A percentile compares a stretch with the other conserved stretches of the same genome.
phyloP scores from a whole-genome alignment of 2,113 vertebrate genomes.

The Chloropsis cyanopogon region DNA sequence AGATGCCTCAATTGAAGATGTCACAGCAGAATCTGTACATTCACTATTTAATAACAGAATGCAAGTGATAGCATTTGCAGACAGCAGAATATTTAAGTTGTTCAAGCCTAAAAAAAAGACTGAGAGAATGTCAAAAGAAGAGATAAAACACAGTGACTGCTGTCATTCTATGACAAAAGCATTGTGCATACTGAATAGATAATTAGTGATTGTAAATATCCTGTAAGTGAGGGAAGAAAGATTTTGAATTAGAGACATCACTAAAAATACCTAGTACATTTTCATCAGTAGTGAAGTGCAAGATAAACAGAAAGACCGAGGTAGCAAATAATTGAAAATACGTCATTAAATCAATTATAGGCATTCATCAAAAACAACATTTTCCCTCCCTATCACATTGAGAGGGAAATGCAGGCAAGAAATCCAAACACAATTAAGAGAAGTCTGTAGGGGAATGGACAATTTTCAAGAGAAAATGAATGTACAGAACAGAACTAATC shows the following conservation, averaged over 20 bases:
- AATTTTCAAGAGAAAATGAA: not conserved
- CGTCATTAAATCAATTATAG: not conserved
- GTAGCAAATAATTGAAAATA: slow-evolving; percentile 1
- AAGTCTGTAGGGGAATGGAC: not conserved
- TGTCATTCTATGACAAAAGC: slow-evolving; percentile 16
- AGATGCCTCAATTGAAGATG: not conserved
- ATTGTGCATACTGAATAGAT: slow-evolving; percentile 16
- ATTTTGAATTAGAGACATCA: not conserved
- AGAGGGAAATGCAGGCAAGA: not conserved
- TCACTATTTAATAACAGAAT: not conserved
- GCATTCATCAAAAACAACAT: not conserved
- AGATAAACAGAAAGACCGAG: not conserved
- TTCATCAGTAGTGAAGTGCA: not conserved
- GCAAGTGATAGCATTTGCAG: not conserved
- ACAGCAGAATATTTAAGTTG: slow-evolving; percentile 24
- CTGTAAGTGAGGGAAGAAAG: not conserved
- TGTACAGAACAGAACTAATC: not conserved
- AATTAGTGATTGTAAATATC: slow-evolving; percentile 36
- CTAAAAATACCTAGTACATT: not conserved
- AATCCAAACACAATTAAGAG: not conserved
- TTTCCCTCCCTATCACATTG: not conserved
- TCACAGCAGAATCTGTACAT: not conserved
- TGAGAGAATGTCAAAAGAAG: not conserved
- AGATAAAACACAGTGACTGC: not conserved
- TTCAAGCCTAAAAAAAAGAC: not conserved